Evolutionary conservation across 1,140 invertebrate genomes (phyloP).

Genomic region (Tenebrio molitor): DNA sequence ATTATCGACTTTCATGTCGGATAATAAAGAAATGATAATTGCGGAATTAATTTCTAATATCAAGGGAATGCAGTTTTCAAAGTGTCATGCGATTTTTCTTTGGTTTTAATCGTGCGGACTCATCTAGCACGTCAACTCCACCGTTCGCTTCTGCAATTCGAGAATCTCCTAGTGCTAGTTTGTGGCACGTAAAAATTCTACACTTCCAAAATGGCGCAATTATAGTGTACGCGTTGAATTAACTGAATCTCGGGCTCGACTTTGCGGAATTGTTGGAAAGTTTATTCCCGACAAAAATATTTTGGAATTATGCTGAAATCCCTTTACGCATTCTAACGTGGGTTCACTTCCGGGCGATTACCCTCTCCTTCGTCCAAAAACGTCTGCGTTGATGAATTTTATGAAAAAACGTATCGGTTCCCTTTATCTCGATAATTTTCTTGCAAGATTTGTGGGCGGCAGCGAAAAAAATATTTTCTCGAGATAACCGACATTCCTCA

Average conservation of each 20-base stretch:
- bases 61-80: conserved; percentile 10
- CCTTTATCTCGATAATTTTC: no score
- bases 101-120: no score
- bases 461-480: no score
- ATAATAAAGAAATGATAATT: conserved; percentile 26
- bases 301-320: conserved; percentile 11
- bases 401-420: not conserved
- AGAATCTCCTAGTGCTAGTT: no score
- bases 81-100: conserved; percentile 17
- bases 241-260: not conserved
- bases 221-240: not conserved
- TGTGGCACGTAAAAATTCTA: conserved; percentile 6
- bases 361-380: not conserved
- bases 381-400: not conserved
- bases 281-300: conserved; percentile 15
- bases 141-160: not conserved
- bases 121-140: no score
- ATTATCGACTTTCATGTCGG: conserved; percentile 21
- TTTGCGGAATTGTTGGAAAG: conserved; percentile 12
- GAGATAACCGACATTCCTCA: not conserved
- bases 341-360: conserved; percentile 5
- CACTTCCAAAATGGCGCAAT: not conserved
- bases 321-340: conserved; percentile 3
- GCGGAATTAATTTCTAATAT: conserved; percentile 26
- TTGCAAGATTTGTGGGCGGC: no score